Percentiles rank a stretch among this genome's conserved stretches.
phyloP scores from a whole-genome alignment of 1,140 invertebrate genomes.

The Belonocnema kinseyi region DNA sequence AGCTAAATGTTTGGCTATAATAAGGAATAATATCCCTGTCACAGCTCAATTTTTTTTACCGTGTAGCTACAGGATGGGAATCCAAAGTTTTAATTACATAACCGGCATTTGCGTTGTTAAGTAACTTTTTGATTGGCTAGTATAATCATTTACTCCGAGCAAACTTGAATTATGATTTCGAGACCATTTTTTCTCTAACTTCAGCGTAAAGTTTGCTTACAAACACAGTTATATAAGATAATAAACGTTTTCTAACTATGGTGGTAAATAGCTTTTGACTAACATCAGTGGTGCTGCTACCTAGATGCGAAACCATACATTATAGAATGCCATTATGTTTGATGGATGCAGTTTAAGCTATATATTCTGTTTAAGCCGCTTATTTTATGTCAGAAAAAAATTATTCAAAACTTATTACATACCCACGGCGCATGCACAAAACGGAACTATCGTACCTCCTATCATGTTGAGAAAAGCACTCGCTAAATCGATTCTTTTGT shows the following conservation, averaged over 20 bases:
- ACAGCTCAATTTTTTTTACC: too few species aligned
- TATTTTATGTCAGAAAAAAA: slow-evolving; percentile 24
- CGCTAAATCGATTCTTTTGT: too few species aligned
- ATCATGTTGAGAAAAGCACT: too few species aligned
- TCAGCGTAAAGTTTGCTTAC: background rate
- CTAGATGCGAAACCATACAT: slow-evolving; percentile 25
- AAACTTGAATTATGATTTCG: too few species aligned
- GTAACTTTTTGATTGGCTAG: too few species aligned
- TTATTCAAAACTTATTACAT: slow-evolving; percentile 23
- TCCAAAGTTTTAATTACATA: too few species aligned
- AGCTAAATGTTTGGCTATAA: too few species aligned
- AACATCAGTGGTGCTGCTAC: background rate
- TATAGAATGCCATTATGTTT: slow-evolving; percentile 3
- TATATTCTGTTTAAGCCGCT: slow-evolving; percentile 10
- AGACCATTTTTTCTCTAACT: background rate
- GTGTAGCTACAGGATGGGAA: too few species aligned
- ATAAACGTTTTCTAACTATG: slow-evolving; percentile 6
- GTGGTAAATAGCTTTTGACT: background rate
- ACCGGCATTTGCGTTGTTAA: too few species aligned
- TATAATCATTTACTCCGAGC: too few species aligned
- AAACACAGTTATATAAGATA: background rate
- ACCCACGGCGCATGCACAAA: slow-evolving; percentile 9
- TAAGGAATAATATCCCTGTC: too few species aligned
- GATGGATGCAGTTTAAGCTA: slow-evolving; percentile 15
- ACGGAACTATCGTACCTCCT: background rate